Evolutionary conservation across 2,797 vertebrate species (phyloP), one percentile per base, ranked within the genome.

Genomic region (Pantherophis alleghaniensis): DNA sequence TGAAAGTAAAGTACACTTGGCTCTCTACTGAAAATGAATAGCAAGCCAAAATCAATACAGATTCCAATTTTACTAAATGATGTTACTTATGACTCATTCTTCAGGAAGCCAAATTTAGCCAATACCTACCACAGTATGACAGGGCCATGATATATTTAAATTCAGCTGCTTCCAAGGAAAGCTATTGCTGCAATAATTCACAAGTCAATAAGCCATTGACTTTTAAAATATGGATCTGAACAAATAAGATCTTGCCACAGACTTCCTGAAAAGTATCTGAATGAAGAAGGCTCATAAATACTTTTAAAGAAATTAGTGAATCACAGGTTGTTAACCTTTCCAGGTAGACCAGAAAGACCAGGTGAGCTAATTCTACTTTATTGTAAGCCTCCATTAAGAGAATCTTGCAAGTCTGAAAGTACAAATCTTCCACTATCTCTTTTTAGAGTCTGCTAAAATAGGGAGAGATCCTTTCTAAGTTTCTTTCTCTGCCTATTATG

Each of bases 11-110:
- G 94, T 92, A 95, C 96, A 96, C 66, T 89, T 95, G 94, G 92
- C 86, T 94, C 56, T 56, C 90, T 88, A 79, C 18, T 95, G 90
- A 88, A 92, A 90, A 66, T 79, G 53, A 95, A 92, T 47, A 91
- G 20, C 88, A 92, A 92, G 96, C 94, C 95, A 96, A 96, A 97
- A 97, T 96, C 95, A 94, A 96, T 97, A 88, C 55, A 95, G 94
- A 95, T 96, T 92, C 94, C 95, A 94, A 91, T 94, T 96, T 94
- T 90, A 92, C 92, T 95, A 86, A 95, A 94, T 86, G 88, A 87
- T 69, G 92, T 60, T 87, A 61, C 96, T 94, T 91, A 94, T 90
- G 94, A 95, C 42, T 95, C 94, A 96, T 90, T 22, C 93, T 74
- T 7, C 93, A 59, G 91, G 91, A 97, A 95, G 96, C 93, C 90